phyloP scores from a whole-genome alignment of 1,140 invertebrate species.

The Drosophila punjabiensis region DNA sequence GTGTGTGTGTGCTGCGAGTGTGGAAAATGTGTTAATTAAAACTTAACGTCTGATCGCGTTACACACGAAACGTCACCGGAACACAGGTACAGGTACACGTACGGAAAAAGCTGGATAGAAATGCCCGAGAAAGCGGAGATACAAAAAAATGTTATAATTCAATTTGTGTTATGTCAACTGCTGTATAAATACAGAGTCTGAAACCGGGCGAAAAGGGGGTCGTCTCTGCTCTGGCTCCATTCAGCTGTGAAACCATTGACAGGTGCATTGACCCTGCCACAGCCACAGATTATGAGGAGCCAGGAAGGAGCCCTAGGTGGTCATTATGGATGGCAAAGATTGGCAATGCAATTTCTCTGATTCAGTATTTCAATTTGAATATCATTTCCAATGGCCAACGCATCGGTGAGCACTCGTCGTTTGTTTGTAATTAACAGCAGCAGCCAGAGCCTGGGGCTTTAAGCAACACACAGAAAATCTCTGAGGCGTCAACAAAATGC shows the following conservation, averaged over 20 bases:
- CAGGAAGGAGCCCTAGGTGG: neutral
- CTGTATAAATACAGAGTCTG: slow-evolving; percentile 38
- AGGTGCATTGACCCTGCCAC: slow-evolving; percentile 60
- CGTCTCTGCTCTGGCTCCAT: slow-evolving; percentile 9
- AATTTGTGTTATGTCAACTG: slow-evolving; percentile 68
- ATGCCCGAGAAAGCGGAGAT: slow-evolving; percentile 25
- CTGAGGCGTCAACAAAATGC: slow-evolving; percentile 11
- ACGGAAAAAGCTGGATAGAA: slow-evolving; percentile 17
- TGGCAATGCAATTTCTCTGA: neutral
- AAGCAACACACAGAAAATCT: slow-evolving; percentile 15
- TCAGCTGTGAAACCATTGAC: slow-evolving; percentile 47
- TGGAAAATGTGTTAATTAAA: slow-evolving; percentile 78
- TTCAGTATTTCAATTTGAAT: slow-evolving; percentile 1
- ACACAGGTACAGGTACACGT: slow-evolving; percentile 15
- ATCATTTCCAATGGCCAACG: slow-evolving; percentile 16
- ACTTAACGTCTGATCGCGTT: slow-evolving; percentile 72
- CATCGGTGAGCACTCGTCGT: slow-evolving; percentile 30
- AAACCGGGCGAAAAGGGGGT: neutral
- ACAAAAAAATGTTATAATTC: slow-evolving; percentile 68
- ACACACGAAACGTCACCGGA: slow-evolving; percentile 38
- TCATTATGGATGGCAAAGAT: slow-evolving; percentile 8
- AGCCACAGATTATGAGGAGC: slow-evolving; percentile 7
- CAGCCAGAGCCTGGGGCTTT: slow-evolving; percentile 3
- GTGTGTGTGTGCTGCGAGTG: slow-evolving; percentile 7
- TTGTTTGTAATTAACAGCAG: slow-evolving; percentile 43